Conservation (phyloP, 2,797 vertebrate genomes). For the Thaleichthys pacificus region DNA sequence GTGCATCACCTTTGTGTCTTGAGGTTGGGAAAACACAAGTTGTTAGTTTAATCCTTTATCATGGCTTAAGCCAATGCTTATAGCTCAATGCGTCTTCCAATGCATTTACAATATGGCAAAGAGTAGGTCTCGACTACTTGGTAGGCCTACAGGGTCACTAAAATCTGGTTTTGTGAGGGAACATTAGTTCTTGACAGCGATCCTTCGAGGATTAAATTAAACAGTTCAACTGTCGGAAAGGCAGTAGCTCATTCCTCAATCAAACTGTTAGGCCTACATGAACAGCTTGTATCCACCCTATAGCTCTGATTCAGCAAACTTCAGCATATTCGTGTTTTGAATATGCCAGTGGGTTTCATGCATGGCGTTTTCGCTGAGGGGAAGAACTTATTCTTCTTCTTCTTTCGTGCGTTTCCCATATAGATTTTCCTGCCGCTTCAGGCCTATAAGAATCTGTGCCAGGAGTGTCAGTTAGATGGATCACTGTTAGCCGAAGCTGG, state of each 20-base stretch:
- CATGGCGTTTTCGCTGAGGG: conserved; percentile 65
- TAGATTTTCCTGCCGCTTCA: conserved; percentile 81
- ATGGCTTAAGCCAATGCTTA: no score
- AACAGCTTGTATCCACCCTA: conserved; percentile 60
- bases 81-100: no score
- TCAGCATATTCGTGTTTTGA: conserved; percentile 55
- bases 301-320: conserved; percentile 63
- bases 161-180: no score
- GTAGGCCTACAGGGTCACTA: no score
- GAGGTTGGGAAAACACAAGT: conserved; percentile 29
- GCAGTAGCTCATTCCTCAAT: conserved; percentile 14
- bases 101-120: no score
- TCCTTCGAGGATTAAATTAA: conserved; percentile 23
- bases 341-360: conserved; percentile 61
- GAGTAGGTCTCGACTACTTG: no score
- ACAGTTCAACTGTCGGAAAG: conserved; percentile 2
- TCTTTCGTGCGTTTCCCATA: conserved; percentile 75
- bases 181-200: conserved; percentile 4
- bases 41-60: conserved; percentile 15
- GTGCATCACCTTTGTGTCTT: conserved; percentile 38
- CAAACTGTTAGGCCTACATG: conserved; percentile 42
- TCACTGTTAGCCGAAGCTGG: conserved; percentile 89
- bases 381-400: conserved; percentile 52
- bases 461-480: conserved; percentile 91
- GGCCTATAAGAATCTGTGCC: conserved; percentile 79